A percentile compares a stretch with the other conserved stretches of the same genome.
phyloP scores from a whole-genome alignment of 2,113 vertebrate genomes.

The Notechis scutatus region DNA sequence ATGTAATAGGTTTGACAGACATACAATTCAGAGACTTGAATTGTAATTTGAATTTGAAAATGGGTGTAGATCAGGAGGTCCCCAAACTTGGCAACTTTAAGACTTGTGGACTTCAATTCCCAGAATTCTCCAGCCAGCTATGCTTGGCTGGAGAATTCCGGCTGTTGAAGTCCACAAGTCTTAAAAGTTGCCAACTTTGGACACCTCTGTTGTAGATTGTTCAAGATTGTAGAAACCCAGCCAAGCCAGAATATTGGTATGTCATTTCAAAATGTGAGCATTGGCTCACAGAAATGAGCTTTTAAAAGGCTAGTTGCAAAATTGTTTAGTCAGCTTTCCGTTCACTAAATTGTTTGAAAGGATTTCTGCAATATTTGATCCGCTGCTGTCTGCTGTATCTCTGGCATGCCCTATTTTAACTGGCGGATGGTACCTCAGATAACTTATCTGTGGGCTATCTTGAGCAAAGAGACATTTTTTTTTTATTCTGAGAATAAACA shows the following conservation, averaged over 20 bases:
- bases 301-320: not conserved
- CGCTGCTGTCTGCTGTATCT: not conserved
- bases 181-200: no score
- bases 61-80: not conserved
- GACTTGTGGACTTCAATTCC: no score
- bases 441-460: not conserved
- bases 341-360: not conserved
- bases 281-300: not conserved
- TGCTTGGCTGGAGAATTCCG: no score
- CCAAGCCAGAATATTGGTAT: not conserved
- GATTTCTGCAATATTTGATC: not conserved
- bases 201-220: no score
- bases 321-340: not conserved
- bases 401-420: not conserved
- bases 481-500: not conserved
- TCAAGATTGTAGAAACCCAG: not conserved
- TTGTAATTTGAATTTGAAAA: not conserved
- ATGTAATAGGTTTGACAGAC: not conserved
- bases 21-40: not conserved
- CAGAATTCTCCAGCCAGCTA: no score
- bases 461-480: not conserved
- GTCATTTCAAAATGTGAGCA: not conserved
- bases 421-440: not conserved
- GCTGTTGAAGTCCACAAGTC: no score
- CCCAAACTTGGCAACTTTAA: no score